Percentiles rank a stretch among this genome's conserved stretches.
Evolutionary conservation across 2,797 vertebrate genomes (phyloP).

Genomic region (Sternarchorhynchus goeldii): DNA sequence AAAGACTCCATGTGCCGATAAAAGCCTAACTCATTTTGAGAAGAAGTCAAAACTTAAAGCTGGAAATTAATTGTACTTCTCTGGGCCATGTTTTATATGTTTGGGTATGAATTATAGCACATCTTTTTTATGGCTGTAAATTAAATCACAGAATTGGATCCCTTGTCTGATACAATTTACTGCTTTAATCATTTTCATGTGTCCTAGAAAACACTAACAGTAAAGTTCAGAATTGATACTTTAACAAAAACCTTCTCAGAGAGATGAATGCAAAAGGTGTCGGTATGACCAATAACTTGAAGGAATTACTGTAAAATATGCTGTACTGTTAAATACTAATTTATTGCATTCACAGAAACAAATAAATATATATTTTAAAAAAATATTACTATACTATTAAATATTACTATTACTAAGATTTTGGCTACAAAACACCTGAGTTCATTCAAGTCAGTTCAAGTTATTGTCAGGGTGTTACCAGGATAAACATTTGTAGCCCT

Average conservation of each 20-base stretch:
- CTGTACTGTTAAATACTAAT: no score
- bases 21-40: background rate
- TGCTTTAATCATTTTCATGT: conserved; percentile 41
- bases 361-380: no score
- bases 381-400: background rate
- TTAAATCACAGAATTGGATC: conserved; percentile 18
- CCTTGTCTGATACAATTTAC: conserved; percentile 26
- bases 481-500: conserved; percentile 25
- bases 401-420: background rate
- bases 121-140: conserved; percentile 39
- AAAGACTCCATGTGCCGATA: background rate
- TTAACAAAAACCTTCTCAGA: background rate
- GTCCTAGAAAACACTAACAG: conserved; percentile 28
- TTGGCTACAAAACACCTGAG: background rate
- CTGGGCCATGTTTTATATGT: conserved; percentile 24
- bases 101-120: conserved; percentile 32
- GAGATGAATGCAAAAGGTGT: no score
- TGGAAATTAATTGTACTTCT: conserved; percentile 24
- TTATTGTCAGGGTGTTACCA: conserved; percentile 47
- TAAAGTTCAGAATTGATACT: conserved; percentile 14
- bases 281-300: background rate
- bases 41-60: background rate
- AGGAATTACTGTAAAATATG: background rate
- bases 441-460: conserved; percentile 25
- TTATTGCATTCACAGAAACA: no score